Evolutionary conservation across 1,140 invertebrate genomes (phyloP).

Genomic region (Heliconius eleuchia): DNA sequence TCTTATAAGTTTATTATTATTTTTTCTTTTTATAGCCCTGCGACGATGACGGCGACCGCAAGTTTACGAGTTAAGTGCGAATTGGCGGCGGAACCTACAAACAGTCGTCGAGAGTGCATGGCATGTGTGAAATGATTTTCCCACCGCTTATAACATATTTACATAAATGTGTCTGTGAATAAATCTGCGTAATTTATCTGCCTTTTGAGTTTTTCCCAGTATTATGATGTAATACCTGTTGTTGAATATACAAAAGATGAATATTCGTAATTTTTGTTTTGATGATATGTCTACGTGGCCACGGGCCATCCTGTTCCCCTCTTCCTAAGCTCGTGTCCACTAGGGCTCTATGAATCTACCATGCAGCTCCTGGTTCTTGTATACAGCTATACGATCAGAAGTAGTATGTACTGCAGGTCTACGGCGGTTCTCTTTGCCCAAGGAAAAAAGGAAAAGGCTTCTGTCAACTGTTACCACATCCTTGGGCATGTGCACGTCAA

Average conservation of each 20-base stretch:
- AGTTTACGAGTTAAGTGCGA: conserved; percentile 57
- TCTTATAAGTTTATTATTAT: conserved; percentile 14
- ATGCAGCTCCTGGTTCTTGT: no score
- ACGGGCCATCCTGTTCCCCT: no score
- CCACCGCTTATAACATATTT: conserved; percentile 33
- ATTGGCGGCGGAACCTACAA: conserved; percentile 57
- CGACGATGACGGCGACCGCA: conserved; percentile 45
- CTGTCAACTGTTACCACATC: no score
- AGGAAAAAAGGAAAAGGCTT: no score
- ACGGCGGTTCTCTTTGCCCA: no score
- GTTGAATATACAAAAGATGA: not conserved
- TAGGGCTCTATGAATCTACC: no score
- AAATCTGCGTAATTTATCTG: conserved; percentile 19
- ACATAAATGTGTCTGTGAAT: conserved; percentile 32
- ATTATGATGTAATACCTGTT: conserved; percentile 3
- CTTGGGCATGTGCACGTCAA: no score
- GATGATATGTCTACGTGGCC: not conserved
- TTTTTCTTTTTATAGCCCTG: not conserved
- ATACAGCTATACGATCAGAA: no score
- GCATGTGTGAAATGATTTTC: conserved; percentile 35
- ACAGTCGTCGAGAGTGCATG: conserved; percentile 29
- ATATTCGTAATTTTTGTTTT: not conserved
- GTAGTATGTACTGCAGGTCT: no score
- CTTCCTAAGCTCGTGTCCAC: no score
- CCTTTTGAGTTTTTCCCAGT: conserved; percentile 4